A percentile compares a stretch with the other conserved stretches of the same genome.
These are phyloP conservation scores for Oryzias melastigma DNA, from an alignment of 2,113 vertebrate species.

Conservation along the genomic window DNA sequence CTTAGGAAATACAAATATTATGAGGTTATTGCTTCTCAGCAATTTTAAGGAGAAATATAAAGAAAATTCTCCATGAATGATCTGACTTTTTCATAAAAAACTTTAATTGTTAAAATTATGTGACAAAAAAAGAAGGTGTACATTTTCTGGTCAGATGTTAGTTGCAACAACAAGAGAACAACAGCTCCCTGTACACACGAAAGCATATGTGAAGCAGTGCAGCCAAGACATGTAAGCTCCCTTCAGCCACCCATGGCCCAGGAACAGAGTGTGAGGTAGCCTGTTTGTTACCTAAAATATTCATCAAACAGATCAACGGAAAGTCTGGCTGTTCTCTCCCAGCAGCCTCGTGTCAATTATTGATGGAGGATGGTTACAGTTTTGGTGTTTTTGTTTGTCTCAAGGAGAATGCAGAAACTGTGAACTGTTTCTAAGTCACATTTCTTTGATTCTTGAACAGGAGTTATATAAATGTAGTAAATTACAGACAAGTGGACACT, in stretches of 20 bases:
- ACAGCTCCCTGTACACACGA: slow-evolving; percentile 28
- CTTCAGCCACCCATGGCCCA: slow-evolving; percentile 52
- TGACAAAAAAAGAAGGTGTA: too few relatives aligned
- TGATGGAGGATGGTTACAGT: slow-evolving; percentile 59
- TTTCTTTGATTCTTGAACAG: too few relatives aligned
- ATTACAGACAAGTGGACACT: too few relatives aligned
- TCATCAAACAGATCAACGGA: slow-evolving; percentile 75
- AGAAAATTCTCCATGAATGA: too few relatives aligned
- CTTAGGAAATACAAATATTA: too few relatives aligned
- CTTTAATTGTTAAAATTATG: too few relatives aligned
- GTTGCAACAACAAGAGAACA: too few relatives aligned
- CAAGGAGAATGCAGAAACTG: slow-evolving; percentile 33
- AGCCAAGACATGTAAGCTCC: slow-evolving; percentile 37
- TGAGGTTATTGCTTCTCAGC: too few relatives aligned
- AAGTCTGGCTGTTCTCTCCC: slow-evolving; percentile 71
- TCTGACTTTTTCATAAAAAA: too few relatives aligned
- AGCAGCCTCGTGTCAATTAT: slow-evolving; percentile 67
- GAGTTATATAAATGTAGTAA: too few relatives aligned
- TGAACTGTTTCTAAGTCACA: slow-evolving; percentile 3
- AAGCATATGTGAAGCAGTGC: slow-evolving; percentile 22
- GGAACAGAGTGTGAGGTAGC: slow-evolving; percentile 62
- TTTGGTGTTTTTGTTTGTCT: slow-evolving; percentile 40
- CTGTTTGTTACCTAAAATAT: slow-evolving; percentile 75
- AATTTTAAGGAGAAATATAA: too few relatives aligned
- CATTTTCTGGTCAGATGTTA: too few relatives aligned